Percentiles rank a stretch among this genome's conserved stretches.
Evolutionary conservation across 2,113 vertebrate species (phyloP).

Genomic region (Taxidea taxus): DNA sequence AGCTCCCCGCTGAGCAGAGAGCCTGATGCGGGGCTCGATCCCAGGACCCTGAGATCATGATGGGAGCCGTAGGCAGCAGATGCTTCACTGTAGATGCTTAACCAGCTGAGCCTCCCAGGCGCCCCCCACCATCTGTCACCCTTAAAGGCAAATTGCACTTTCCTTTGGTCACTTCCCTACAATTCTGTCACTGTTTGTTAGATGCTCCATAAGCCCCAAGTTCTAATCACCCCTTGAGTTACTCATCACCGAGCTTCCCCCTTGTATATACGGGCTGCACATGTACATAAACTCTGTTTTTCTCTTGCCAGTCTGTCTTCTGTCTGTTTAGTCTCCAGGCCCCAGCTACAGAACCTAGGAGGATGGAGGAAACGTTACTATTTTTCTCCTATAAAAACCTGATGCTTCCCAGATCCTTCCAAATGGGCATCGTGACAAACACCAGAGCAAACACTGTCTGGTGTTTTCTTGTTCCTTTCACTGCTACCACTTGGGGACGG

Average conservation of each 20-base stretch:
- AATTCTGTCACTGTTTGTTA: background rate
- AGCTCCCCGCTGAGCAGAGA: background rate
- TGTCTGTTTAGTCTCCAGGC: background rate
- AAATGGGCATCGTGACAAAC: background rate
- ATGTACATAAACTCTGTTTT: background rate
- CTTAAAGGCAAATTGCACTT: background rate
- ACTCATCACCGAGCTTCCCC: background rate
- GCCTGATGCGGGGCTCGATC: background rate
- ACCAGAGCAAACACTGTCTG: background rate
- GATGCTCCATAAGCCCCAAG: background rate
- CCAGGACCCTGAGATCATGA: background rate
- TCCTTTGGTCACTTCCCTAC: background rate
- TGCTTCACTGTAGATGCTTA: background rate
- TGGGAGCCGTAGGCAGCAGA: background rate
- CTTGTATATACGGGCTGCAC: fast-evolving
- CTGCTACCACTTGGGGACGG: fast-evolving
- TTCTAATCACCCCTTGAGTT: background rate
- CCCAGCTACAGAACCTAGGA: background rate
- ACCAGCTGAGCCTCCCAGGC: background rate
- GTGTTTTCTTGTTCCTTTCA: background rate
- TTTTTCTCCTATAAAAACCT: background rate
- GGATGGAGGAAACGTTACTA: background rate
- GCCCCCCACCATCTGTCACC: background rate
- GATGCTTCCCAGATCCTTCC: background rate
- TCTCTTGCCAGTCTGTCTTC: background rate